Base-by-base conservation (phyloP, 2,797 vertebrate species). In the Gadopsis bispinosus region DNA sequence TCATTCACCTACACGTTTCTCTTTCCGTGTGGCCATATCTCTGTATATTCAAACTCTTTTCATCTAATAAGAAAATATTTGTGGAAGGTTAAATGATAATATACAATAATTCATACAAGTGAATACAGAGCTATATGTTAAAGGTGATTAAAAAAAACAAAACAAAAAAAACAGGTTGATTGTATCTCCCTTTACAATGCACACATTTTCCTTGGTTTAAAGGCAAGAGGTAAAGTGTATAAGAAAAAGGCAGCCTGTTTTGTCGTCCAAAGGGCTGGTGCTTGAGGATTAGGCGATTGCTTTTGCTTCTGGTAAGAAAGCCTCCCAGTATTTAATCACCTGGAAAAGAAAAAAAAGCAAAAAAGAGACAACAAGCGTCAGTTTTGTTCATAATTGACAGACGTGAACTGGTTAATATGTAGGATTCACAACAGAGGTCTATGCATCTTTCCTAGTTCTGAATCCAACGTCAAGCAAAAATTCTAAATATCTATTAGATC, bases 291-390 rank as follows among this genome's bases (percentile, higher is more conserved):
- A 99, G 68, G 97, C 98, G 86, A 99, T 99, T 55, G 97, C 98
- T 95, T 99, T 99, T 12, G 98, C 98, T 93, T 99, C 98, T 0
- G 98, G 98, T 66, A 99, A 91, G 94, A 99, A 99, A 0, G 97
- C 97, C 93, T 99, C 98, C 98, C 98, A 99, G 91, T 99, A 99
- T 87, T 99, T 99, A 73, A 97, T 97, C 88, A 99, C 93, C 98
- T 99, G 80, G 14, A 68, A 78, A 70, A 71, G 71, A 26, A 58
- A 16, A 62, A 53, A 39, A 48, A 26, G 54, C 13, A 62, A 53
- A 39, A 48, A 3, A 35, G 14, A 77, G 5, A 39, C 1, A 37
- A 29, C 9, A 60, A 60, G 11, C 0, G 26, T 22, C n/a, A 62
- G 5, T 2, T 55, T 75, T n/a, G 53, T 10, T 62, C 8, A 43